Percentiles rank a stretch among this genome's conserved stretches.
These are phyloP conservation scores for Crambe crambe DNA, from an alignment of 37 sponge, comb jelly and placozoan genomes.

Conservation along the genomic window DNA sequence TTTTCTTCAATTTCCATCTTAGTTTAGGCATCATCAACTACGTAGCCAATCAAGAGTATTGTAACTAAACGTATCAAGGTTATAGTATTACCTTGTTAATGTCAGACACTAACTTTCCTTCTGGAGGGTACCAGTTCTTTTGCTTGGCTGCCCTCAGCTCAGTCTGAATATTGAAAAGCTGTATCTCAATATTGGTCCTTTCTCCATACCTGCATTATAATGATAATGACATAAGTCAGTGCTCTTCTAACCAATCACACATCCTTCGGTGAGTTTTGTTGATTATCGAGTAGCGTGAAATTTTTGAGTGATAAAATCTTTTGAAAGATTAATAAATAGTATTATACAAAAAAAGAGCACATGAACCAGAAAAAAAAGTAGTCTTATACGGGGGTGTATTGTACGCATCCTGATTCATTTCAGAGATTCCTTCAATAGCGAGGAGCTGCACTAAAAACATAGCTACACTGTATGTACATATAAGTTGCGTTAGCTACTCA, in stretches of 20 bases:
- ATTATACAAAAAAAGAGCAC: not conserved
- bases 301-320: not conserved
- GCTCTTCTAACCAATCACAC: too few species aligned
- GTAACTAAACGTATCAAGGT: not conserved
- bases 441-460: too few species aligned
- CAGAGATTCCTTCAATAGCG: too few species aligned
- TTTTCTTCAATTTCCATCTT: not conserved
- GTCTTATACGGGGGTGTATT: too few species aligned
- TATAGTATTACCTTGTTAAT: conserved; percentile 72
- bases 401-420: too few species aligned
- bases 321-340: too few species aligned
- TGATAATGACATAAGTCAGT: too few species aligned
- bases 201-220: conserved; percentile 79
- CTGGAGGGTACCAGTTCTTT: conserved; percentile 89
- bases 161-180: conserved; percentile 92
- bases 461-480: too few species aligned
- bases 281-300: not conserved
- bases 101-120: conserved; percentile 92
- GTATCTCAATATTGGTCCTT: conserved; percentile 85
- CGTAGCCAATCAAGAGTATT: too few species aligned
- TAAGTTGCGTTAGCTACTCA: too few species aligned
- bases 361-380: not conserved
- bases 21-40: not conserved
- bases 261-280: not conserved
- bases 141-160: conserved; percentile 84